Base-by-base conservation (phyloP, 2,113 vertebrate genomes). In the Cephalopterus ornatus region DNA sequence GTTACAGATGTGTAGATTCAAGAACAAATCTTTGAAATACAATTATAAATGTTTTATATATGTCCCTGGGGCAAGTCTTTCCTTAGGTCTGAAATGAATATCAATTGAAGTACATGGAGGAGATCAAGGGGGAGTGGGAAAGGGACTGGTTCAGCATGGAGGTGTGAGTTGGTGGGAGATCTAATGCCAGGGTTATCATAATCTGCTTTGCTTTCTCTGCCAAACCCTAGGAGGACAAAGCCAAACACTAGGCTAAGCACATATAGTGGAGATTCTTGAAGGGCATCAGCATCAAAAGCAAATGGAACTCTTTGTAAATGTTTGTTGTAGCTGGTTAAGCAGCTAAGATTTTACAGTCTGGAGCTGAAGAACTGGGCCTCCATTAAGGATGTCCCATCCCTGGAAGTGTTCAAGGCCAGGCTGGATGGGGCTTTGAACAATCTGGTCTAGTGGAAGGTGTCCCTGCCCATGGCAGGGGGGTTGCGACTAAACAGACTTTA, bases 391-490 rank as follows among this genome's bases (percentile, higher is more conserved):
- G 50, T 27, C 7, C 30, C 16, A 41, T 22, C 9, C 32, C 32
- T 72, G n/a, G 49, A 65, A 15, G 15, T 35, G 44, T 14, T 53
- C 39, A 75, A 65, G 23, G 30, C 20, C 53, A 73, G 8, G 2
- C 4, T 52, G 37, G 42, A 58, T 47, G 26, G 16, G 39, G 7
- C 5, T 74, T 63, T 39, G 37, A 58, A 22, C 5, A 66, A 8
- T 11, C 8, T 30, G 14, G 4, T 77, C 19, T n/a, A 41, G 47
- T 13, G 26, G 11, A 78, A 74, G 16, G 4, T n/a, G 6, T 32
- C 12, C n/a, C 42, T 42, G 19, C 4, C 32, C 11, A 39, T 4
- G 13, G 33, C 28, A 66, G 8, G 1, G 1, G 3, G 1, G 9
- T 28, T 92, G 47, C 27, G 83, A 92, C 17, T 39, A 61, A 35